A percentile compares a stretch with the other conserved stretches of the same genome.
Conservation (phyloP, 2,113 vertebrate species). For the Collichthys lucidus region DNA sequence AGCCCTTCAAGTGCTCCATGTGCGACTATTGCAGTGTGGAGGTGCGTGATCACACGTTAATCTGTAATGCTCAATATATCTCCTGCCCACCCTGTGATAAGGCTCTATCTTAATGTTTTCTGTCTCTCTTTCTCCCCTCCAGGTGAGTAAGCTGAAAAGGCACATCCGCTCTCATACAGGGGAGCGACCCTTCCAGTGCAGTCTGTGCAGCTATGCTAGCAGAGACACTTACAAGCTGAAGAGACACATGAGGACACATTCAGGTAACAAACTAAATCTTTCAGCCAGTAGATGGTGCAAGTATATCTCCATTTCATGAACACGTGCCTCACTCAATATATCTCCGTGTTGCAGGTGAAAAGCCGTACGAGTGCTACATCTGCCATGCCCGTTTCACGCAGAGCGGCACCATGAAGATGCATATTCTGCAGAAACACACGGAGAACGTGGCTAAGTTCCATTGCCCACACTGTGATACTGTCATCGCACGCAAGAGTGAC, state of each 20-base stretch:
- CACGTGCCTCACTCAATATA: not conserved
- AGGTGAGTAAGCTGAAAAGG: slow-evolving; percentile 99
- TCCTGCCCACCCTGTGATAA: too few relatives aligned
- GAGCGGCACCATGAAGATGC: slow-evolving; percentile 99
- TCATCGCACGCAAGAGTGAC: slow-evolving; percentile 98
- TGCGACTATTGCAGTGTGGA: slow-evolving; percentile 99
- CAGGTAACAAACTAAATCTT: slow-evolving; percentile 82
- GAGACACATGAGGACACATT: slow-evolving; percentile 99
- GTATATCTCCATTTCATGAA: not conserved
- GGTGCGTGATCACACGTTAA: slow-evolving; percentile 74
- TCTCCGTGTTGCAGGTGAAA: slow-evolving; percentile 88
- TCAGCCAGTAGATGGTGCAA: too few relatives aligned
- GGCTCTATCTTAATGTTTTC: not conserved
- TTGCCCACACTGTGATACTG: slow-evolving; percentile 99
- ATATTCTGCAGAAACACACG: slow-evolving; percentile 99
- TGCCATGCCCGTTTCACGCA: slow-evolving; percentile 99
- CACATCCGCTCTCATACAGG: slow-evolving; percentile 99
- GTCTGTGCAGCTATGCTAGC: slow-evolving; percentile 99
- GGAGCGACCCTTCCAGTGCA: slow-evolving; percentile 99
- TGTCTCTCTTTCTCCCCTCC: slow-evolving; percentile 26
- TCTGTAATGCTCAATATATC: too few relatives aligned
- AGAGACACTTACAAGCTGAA: slow-evolving; percentile 99
- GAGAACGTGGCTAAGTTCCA: slow-evolving; percentile 99
- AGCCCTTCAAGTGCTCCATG: slow-evolving; percentile 99
- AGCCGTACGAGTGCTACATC: slow-evolving; percentile 99